phyloP scores from a whole-genome alignment of 2,888 invertebrate genomes.

The Pyrrhosoma nymphula region DNA sequence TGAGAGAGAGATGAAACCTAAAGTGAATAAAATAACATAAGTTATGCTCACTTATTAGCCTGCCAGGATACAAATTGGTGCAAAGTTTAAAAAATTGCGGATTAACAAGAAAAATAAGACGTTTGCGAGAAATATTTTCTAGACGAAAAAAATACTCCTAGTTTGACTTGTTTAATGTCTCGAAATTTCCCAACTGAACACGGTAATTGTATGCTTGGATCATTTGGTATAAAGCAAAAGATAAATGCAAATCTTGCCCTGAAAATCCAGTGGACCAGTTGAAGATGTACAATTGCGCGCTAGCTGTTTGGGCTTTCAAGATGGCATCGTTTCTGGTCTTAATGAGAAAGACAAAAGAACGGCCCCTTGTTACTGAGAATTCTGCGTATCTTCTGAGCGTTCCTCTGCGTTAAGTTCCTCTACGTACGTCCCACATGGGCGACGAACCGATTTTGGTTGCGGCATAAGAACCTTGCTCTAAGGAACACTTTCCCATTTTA shows the following conservation, averaged over 20 bases:
- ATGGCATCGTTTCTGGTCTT: not conserved
- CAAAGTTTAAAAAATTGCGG: not conserved
- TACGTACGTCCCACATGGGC: slow-evolving; percentile 8
- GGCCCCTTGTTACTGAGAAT: not conserved
- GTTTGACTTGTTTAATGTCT: not conserved
- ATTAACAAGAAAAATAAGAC: not conserved
- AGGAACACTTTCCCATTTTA: not conserved
- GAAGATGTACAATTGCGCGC: not conserved
- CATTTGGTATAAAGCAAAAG: not conserved
- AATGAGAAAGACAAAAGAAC: not conserved
- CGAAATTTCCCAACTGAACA: not conserved
- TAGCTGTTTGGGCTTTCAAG: not conserved
- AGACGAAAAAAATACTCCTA: not conserved
- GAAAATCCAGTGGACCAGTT: not conserved
- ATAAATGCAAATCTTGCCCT: not conserved
- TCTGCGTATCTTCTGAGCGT: not conserved
- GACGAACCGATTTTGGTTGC: slow-evolving; percentile 16
- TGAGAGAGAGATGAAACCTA: no score
- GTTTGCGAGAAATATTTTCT: not conserved
- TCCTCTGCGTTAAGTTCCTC: not conserved
- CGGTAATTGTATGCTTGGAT: not conserved
- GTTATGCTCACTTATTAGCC: no score
- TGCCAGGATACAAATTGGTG: not conserved
- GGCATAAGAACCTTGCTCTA: not conserved
- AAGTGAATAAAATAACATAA: no score